Base-by-base conservation (phyloP, 2,888 invertebrate species). In the Dryococelus australis region DNA sequence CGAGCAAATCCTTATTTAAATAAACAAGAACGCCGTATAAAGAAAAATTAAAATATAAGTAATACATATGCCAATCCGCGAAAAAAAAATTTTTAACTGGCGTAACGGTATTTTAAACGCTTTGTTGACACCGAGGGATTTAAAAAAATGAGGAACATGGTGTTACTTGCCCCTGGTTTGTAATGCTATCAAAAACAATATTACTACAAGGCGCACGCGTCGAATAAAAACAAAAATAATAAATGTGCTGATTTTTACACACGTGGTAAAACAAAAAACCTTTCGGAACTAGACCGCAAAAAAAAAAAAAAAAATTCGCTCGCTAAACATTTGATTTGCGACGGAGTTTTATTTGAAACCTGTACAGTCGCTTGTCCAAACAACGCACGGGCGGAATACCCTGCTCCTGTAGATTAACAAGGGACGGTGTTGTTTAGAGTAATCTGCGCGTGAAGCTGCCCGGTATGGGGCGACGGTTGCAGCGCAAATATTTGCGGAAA, bases 291-390 rank as follows among this genome's bases (percentile, higher is more conserved):
- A 65, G 65, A 65, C n/a, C 6, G n/a, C n/a, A n/a, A 24, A 65
- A 65, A 6, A 65, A n/a, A 65, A n/a, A 65, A n/a, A 65, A n/a
- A 65, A n/a, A 65, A 9, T 12, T 9, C 16, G 1, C 24, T 65
- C n/a, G 24, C 2, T 65, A 65, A 65, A 65, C 65, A 65, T 65
- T 65, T 65, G 65, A 65, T 65, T 24, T 24, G 65, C 24, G 65
- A 65, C n/a, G 65, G 65, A 65, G 65, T 65, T 65, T 65, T 65
- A 65, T 65, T 65, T 65, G 65, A 65, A 65, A 65, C 65, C 65
- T 16, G 65, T n/a, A 65, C 65, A 3, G 65, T n/a, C 65, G 24
- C 65, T 65, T 65, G 65, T 65, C 65, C 65, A 65, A 65, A 65
- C 65, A 65, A 65, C 6, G 65, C 2, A 65, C 8, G n/a, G 65